Evolutionary conservation across 2,888 invertebrate species (phyloP).

Genomic region (Volucella bombylans): DNA sequence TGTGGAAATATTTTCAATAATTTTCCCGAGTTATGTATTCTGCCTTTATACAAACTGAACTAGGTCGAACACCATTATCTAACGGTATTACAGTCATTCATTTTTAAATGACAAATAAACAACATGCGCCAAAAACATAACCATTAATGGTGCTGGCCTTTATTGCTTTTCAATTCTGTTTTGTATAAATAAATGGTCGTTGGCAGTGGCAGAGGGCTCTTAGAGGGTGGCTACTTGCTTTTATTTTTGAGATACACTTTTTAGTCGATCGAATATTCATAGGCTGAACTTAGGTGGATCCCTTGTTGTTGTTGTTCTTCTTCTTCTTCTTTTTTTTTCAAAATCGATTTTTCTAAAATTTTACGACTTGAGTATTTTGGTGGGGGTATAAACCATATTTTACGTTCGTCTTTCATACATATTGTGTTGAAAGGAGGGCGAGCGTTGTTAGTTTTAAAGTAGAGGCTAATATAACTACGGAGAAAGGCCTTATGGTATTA

Average conservation of each 20-base stretch:
- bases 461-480: too few species aligned
- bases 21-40: neutral
- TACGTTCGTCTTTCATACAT: too few species aligned
- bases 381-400: too few species aligned
- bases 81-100: constrained; percentile 14
- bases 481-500: too few species aligned
- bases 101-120: constrained; percentile 39
- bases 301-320: neutral
- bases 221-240: neutral
- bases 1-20: neutral
- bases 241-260: constrained; percentile 16
- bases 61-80: constrained; percentile 13
- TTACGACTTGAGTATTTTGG: constrained; percentile 21
- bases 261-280: neutral
- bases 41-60: constrained; percentile 11
- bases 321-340: neutral
- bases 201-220: neutral
- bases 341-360: constrained; percentile 26
- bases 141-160: constrained; percentile 41
- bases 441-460: too few species aligned
- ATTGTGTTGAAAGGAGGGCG: too few species aligned
- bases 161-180: constrained; percentile 47
- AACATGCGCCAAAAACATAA: constrained; percentile 19
- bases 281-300: neutral
- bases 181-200: constrained; percentile 28